Evolutionary conservation across 2,113 vertebrate species (phyloP).

Genomic region (Scophthalmus maximus): DNA sequence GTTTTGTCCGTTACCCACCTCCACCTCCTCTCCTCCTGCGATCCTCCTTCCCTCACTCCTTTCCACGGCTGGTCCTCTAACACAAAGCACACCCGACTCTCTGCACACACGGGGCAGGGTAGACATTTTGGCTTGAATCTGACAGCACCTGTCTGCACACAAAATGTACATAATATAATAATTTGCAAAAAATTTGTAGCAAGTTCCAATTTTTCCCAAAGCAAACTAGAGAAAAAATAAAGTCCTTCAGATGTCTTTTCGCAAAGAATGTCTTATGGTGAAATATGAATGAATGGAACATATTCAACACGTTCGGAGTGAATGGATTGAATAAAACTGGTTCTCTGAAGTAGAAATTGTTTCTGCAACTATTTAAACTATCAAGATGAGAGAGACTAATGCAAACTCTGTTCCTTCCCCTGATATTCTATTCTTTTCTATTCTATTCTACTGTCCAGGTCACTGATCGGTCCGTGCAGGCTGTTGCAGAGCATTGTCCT

Average conservation of each 20-base stretch:
- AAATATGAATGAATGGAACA: not conserved
- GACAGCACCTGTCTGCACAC: conserved; percentile 22
- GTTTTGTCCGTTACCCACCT: conserved; percentile 17
- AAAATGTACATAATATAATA: not conserved
- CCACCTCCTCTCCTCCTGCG: conserved; percentile 17
- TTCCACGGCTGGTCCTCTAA: conserved; percentile 22
- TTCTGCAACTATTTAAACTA: not conserved
- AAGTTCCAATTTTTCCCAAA: not conserved
- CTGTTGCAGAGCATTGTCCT: conserved; percentile 95
- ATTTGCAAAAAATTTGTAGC: not conserved
- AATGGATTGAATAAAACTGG: not conserved
- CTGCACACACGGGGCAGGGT: not conserved
- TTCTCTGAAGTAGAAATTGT: not conserved
- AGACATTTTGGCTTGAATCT: not conserved
- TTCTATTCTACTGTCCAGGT: conserved; percentile 82
- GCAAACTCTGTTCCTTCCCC: not conserved
- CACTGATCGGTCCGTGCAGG: conserved; percentile 93
- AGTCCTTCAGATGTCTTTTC: not conserved
- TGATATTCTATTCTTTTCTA: conserved; percentile 37
- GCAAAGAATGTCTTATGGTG: not conserved
- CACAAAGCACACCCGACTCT: not conserved
- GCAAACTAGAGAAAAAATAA: not conserved
- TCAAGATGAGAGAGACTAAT: not conserved
- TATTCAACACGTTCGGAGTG: not conserved
- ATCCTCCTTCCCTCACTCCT: conserved; percentile 25